These are phyloP conservation scores for Macrosiphum euphorbiae DNA, from an alignment of 2,888 invertebrate genomes.

Conservation along the genomic window DNA sequence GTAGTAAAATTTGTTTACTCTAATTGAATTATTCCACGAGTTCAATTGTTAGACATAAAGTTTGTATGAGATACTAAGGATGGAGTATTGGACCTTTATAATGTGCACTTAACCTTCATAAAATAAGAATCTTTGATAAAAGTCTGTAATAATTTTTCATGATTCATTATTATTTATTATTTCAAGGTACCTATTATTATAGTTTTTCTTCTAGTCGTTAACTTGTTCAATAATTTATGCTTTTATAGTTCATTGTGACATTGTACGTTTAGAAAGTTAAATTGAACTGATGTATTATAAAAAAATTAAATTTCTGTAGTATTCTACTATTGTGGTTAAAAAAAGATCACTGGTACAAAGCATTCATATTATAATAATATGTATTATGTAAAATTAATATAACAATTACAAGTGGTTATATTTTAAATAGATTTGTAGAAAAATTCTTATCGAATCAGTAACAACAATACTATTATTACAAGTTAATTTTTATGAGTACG, in stretches of 20 bases:
- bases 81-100: constrained; percentile 17
- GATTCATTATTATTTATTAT: constrained; percentile 41
- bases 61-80: constrained; percentile 1
- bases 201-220: neutral
- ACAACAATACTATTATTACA: neutral
- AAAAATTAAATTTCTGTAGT: neutral
- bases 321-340: neutral
- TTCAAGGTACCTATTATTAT: neutral
- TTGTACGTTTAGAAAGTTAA: neutral
- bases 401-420: neutral
- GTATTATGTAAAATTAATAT: no score
- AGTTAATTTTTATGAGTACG: neutral
- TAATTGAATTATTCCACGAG: constrained; percentile 31
- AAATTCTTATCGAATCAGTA: neutral
- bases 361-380: neutral
- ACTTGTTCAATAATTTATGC: neutral
- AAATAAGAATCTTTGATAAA: constrained; percentile 49
- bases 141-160: constrained; percentile 27
- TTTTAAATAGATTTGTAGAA: neutral
- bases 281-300: neutral
- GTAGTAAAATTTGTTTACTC: neutral
- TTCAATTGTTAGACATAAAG: constrained; percentile 26
- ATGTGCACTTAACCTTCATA: constrained; percentile 40
- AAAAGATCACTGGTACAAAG: neutral
- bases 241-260: neutral